Base-by-base conservation (phyloP, 2,113 vertebrate species). In the Trichomycterus rosablanca region DNA sequence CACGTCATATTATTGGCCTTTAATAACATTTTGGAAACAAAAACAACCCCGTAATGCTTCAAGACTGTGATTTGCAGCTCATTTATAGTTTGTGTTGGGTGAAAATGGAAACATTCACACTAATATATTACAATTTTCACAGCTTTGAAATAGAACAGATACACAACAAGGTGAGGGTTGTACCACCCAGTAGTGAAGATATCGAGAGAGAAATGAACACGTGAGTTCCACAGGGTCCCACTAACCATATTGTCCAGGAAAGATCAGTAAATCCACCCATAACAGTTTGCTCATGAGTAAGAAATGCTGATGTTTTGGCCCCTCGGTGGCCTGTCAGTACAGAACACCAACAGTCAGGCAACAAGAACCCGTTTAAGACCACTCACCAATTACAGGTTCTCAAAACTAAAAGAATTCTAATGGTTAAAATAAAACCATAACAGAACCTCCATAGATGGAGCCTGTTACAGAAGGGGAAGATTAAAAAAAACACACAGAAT, bases 81-180 rank as follows among this genome's bases (percentile, higher is more conserved):
- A 24, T 30, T 61, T 9, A 24, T 56, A 43, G 34, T 56, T 32
- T 59, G 37, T 46, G 26, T 53, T 44, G 54, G 50, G 46, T 51
- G 37, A 62, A 48, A 58, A 51, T 74, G 35, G 70, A 76, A 74
- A 80, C 64, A 80, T 81, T 76, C 80, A 78, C 78, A 85, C 66
- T 61, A 66, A 74, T 78, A 75, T 76, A 78, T 75, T 76, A 82
- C 76, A 81, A 53, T 67, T 66, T 81, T 85, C 81, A 85, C 84
- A 85, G 80, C 74, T 84, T 84, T 44, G 65, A 83, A 83, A 81
- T 70, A 72, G 46, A 66, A 80, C 70, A 72, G 45, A 56, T 57
- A 65, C 51, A 49, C 62, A 57, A 48, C 67, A 46, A 59, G 46
- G 32, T 58, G 11, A 63, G 64, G 44, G 73, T 61, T 66, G 37